A percentile compares a stretch with the other conserved stretches of the same genome.
These are phyloP conservation scores for Istiophorus platypterus DNA, from an alignment of 2,113 vertebrate species.

Conservation along the genomic window DNA sequence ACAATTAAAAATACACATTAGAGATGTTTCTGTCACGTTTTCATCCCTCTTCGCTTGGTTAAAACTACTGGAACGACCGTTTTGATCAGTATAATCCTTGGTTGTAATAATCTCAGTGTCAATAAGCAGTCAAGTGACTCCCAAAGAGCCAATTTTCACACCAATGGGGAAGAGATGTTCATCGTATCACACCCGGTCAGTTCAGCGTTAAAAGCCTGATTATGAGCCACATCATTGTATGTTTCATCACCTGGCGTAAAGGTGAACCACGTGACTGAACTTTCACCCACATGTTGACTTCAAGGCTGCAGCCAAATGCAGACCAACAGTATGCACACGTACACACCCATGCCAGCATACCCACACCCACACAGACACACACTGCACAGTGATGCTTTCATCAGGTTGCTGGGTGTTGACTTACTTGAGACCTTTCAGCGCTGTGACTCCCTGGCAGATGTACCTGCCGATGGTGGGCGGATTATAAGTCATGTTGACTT, in stretches of 20 bases:
- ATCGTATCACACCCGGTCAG: not conserved
- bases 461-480: slow-evolving; percentile 38
- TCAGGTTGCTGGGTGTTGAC: too few relatives aligned
- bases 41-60: not conserved
- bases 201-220: not conserved
- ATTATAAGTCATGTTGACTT: slow-evolving; percentile 4
- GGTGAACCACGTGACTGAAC: slow-evolving; percentile 10
- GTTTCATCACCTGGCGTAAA: slow-evolving; percentile 18
- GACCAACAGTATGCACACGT: too few relatives aligned
- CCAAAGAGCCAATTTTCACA: not conserved
- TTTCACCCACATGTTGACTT: slow-evolving; percentile 16
- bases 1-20: too few relatives aligned
- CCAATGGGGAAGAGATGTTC: not conserved
- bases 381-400: not conserved
- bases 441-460: not conserved
- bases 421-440: too few relatives aligned
- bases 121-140: not conserved
- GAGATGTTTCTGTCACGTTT: too few relatives aligned
- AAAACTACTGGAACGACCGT: not conserved
- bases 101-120: not conserved
- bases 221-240: not conserved
- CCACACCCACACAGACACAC: not conserved
- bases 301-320: not conserved
- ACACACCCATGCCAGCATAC: too few relatives aligned
- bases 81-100: not conserved